phyloP scores from a whole-genome alignment of 2,113 vertebrate genomes.

The Platichthys stellatus region DNA sequence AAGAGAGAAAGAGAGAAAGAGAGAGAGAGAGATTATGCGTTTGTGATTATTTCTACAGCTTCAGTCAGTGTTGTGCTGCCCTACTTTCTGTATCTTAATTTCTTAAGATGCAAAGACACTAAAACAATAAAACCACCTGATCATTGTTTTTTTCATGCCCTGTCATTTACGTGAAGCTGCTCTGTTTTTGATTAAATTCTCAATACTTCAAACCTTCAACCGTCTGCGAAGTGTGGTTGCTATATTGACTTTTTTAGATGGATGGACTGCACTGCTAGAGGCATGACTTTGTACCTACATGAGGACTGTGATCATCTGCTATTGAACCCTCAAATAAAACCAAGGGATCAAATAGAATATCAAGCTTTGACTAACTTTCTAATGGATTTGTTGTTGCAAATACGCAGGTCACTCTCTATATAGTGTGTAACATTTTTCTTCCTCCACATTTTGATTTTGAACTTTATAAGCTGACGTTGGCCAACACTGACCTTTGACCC shows the following conservation, averaged over 20 bases:
- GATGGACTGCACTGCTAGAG: not conserved
- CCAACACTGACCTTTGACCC: not conserved
- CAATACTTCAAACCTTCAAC: too few species aligned
- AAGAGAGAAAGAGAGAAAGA: too few species aligned
- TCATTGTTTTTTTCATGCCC: too few species aligned
- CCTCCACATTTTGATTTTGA: too few species aligned
- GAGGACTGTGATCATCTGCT: not conserved
- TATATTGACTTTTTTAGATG: not conserved
- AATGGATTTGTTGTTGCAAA: too few species aligned
- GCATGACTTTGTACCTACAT: not conserved
- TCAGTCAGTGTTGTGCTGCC: not conserved
- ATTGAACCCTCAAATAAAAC: too few species aligned
- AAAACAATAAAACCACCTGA: not conserved
- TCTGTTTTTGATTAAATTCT: not conserved
- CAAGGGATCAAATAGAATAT: not conserved
- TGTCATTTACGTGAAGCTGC: not conserved
- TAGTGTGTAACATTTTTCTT: too few species aligned
- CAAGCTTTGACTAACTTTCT: not conserved
- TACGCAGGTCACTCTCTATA: too few species aligned
- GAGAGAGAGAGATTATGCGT: not conserved
- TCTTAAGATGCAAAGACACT: not conserved
- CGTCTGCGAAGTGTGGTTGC: too few species aligned
- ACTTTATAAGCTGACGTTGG: too few species aligned
- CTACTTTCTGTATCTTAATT: not conserved
- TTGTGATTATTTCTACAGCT: conserved; percentile 16